A percentile compares a stretch with the other conserved stretches of the same genome.
phyloP scores from a whole-genome alignment of 2,797 vertebrate species.

The Dicrostonyx torquatus region DNA sequence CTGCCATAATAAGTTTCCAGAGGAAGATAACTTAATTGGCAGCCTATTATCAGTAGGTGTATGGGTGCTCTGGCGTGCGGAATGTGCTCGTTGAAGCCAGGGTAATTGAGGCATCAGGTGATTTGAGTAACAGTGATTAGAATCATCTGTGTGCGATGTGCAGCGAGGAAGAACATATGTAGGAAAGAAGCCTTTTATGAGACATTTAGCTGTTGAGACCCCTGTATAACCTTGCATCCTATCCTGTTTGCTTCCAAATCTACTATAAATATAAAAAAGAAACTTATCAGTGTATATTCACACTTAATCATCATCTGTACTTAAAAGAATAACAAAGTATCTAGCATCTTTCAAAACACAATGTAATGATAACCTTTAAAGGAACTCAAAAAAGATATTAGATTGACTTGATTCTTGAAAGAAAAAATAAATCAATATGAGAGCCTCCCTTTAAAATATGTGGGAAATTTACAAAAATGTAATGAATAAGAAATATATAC shows the following conservation, averaged over 20 bases:
- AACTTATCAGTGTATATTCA: not conserved
- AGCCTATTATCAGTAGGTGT: conserved; percentile 78
- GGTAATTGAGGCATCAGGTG: conserved; percentile 73
- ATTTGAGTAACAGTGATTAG: conserved; percentile 64
- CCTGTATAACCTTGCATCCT: conserved; percentile 48
- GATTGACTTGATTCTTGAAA: not conserved
- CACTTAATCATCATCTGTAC: not conserved
- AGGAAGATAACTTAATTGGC: conserved; percentile 81
- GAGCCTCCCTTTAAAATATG: not conserved
- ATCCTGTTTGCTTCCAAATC: conserved; percentile 16
- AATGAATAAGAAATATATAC: conserved; percentile 7
- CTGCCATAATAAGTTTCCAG: conserved; percentile 79
- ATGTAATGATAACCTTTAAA: not conserved
- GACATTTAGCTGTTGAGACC: conserved; percentile 67
- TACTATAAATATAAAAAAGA: not conserved
- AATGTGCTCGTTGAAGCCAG: conserved; percentile 57
- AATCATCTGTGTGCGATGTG: conserved; percentile 64
- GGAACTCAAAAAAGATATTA: not conserved
- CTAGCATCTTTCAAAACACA: conserved; percentile 34
- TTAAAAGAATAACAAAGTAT: conserved; percentile 5
- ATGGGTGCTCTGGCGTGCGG: conserved; percentile 71
- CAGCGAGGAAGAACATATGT: conserved; percentile 66
- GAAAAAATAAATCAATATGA: not conserved
- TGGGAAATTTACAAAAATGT: not conserved
- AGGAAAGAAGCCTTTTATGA: conserved; percentile 61